Evolutionary conservation across 2,113 vertebrate species (phyloP), one percentile per base, ranked within the genome.

Genomic region (Sinocyclocheilus anshuiensis): DNA sequence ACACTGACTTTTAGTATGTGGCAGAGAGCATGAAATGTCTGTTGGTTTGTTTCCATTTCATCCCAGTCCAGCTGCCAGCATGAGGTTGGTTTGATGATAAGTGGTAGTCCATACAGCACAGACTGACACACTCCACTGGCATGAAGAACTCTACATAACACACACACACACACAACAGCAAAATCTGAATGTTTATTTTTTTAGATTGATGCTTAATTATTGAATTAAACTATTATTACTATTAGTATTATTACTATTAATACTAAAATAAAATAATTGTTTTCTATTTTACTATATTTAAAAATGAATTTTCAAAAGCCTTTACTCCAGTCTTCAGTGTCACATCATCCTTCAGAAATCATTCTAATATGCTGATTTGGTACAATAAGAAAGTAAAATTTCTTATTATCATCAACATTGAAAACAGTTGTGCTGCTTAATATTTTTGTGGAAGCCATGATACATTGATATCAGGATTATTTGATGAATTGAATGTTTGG

Each of bases 21-120:
- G 77, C 97, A 97, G 33, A 99, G 93, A 36, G 97, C 97, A 10
- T 97, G 96, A 92, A 99, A 99, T 86, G 92, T 90, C 78, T 97
- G 95, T 88, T 97, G 96, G 92, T 99, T 99, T 91, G 83, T 91
- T 88, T 99, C 98, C 88, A 99, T 95, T 88, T 99, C 97, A 89
- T 99, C 97, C 98, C 98, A 99, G 93, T 98, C 97, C 89, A 99
- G 94, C 92, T 94, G 94, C 98, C 97, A 99, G 92, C 96, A 99
- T 89, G 93, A 95, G 6, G 97, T 97, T 88, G 98, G 96, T 81
- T 91, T 95, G 87, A 99, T 91, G 87, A 99, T 91, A 88, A 97
- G 92, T 0, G 98, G 97, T 63, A 96, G 94, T 15, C 98, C 98
- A 2, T 96, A 99, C 15, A 97, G 88, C 57, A 98, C 83, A 10